Conservation (phyloP, 1,140 invertebrate species). For the Hycleus cichorii region DNA sequence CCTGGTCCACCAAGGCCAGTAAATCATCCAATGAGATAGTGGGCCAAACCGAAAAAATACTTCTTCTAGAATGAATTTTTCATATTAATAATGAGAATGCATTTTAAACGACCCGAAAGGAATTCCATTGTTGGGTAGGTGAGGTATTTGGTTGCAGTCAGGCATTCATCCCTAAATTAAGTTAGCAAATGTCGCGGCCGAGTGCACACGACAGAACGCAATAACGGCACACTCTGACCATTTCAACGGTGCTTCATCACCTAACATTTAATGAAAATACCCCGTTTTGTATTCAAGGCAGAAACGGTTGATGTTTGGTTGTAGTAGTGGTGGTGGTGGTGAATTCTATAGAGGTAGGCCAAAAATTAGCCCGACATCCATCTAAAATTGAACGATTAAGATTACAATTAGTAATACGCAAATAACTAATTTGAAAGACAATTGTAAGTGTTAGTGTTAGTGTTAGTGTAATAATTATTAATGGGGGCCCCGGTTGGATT, state of each 20-base stretch:
- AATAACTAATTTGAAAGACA: slow-evolving; percentile 40
- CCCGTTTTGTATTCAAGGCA: not conserved
- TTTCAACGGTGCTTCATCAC: slow-evolving; percentile 33
- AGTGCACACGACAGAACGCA: slow-evolving; percentile 30
- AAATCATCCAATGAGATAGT: slow-evolving; percentile 23
- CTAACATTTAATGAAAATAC: slow-evolving; percentile 35
- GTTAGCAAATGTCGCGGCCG: slow-evolving; percentile 33
- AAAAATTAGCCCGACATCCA: no score
- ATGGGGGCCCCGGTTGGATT: slow-evolving; percentile 25
- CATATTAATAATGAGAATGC: not conserved
- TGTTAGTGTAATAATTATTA: slow-evolving; percentile 39
- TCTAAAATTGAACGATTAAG: slow-evolving; percentile 24
- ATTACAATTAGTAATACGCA: slow-evolving; percentile 38
- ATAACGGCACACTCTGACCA: slow-evolving; percentile 30
- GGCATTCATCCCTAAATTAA: slow-evolving; percentile 26
- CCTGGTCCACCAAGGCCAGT: slow-evolving; percentile 20
- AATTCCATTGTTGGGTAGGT: slow-evolving; percentile 22
- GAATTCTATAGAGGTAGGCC: no score
- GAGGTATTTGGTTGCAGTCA: slow-evolving; percentile 19
- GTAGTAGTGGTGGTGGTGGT: no score
- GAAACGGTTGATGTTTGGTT: no score
- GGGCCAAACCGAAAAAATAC: not conserved
- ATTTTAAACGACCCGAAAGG: slow-evolving; percentile 3
- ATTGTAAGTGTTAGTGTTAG: slow-evolving; percentile 14
- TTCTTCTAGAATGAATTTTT: not conserved